These are phyloP conservation scores for Parauchenoglanis ngamensis DNA, from an alignment of 2,797 vertebrate species.

Conservation along the genomic window DNA sequence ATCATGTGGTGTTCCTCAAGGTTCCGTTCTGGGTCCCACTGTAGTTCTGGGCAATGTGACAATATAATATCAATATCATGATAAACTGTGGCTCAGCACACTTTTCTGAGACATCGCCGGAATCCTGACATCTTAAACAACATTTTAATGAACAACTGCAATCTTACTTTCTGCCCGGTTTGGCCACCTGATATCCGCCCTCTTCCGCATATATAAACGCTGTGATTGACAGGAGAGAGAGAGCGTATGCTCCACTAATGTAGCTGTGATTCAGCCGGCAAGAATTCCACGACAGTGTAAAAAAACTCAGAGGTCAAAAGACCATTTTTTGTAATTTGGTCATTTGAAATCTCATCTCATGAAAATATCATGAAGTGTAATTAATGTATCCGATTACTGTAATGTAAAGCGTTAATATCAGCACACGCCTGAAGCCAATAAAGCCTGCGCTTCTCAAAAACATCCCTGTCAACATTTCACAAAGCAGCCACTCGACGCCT, in stretches of 20 bases:
- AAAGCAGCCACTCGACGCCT: background rate
- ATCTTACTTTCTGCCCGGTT: background rate
- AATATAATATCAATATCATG: background rate
- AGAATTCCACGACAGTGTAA: background rate
- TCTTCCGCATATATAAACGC: background rate
- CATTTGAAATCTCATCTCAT: background rate
- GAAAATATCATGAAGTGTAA: background rate
- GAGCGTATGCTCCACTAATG: background rate
- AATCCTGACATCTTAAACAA: background rate
- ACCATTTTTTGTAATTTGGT: background rate
- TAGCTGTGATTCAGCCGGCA: background rate
- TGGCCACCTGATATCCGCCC: background rate
- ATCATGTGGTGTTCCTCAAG: slow-evolving; percentile 13
- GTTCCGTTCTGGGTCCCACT: background rate
- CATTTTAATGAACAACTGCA: background rate
- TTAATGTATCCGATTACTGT: background rate
- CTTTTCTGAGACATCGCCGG: background rate
- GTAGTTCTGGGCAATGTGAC: background rate
- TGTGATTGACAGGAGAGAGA: background rate
- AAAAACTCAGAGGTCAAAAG: background rate
- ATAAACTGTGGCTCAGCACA: background rate
- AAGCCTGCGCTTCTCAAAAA: slow-evolving; percentile 2
- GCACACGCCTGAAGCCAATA: background rate
- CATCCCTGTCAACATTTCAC: background rate
- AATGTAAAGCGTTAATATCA: background rate